A percentile compares a stretch with the other conserved stretches of the same genome.
Conservation (phyloP, 1,140 invertebrate species). For the Pinna nobilis region DNA sequence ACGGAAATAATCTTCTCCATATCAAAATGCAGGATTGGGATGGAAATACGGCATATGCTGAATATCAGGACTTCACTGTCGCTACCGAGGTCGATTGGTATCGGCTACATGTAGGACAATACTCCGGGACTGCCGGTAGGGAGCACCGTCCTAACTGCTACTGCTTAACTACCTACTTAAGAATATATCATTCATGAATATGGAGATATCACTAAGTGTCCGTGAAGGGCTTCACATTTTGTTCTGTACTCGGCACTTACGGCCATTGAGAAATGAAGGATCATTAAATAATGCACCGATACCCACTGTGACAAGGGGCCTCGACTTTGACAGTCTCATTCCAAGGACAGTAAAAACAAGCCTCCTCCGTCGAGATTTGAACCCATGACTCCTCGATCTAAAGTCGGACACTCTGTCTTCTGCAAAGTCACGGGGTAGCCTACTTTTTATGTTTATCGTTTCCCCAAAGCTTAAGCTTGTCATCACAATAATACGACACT, state of each 20-base stretch:
- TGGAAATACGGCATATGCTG: conserved; percentile 11
- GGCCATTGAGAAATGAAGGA: neutral
- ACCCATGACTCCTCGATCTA: too few relatives aligned
- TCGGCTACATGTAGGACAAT: conserved; percentile 29
- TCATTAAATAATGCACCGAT: neutral
- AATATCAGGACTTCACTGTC: conserved; percentile 38
- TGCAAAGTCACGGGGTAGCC: too few relatives aligned
- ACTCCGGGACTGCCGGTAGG: conserved; percentile 42
- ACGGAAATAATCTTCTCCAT: conserved; percentile 33
- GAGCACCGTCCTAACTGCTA: neutral
- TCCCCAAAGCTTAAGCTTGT: too few relatives aligned
- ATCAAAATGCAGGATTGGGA: conserved; percentile 40
- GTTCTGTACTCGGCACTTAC: neutral
- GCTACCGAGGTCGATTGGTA: conserved; percentile 22
- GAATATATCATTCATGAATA: neutral
- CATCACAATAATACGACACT: too few relatives aligned
- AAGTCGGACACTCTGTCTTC: too few relatives aligned
- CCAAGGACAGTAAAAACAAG: too few relatives aligned
- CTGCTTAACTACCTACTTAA: neutral
- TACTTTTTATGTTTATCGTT: too few relatives aligned
- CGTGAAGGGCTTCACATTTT: neutral
- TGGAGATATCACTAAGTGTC: neutral
- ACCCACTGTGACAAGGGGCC: neutral
- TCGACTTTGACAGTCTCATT: too few relatives aligned
- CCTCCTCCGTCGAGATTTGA: too few relatives aligned